Evolutionary conservation across 2,113 vertebrate species (phyloP), one percentile per base, ranked within the genome.

Genomic region (Bucco capensis): DNA sequence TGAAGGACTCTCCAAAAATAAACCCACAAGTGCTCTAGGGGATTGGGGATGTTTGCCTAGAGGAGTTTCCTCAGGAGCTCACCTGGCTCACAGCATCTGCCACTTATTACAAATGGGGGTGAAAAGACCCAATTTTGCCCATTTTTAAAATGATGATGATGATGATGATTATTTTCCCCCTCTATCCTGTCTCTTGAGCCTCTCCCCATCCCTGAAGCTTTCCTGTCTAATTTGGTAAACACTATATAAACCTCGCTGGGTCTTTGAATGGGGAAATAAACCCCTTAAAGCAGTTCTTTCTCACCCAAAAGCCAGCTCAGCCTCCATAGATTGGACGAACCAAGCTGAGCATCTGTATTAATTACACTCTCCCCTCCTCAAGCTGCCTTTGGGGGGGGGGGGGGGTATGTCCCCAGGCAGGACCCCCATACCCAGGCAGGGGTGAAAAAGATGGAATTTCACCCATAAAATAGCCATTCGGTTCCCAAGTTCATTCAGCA

Each of bases 121-220:
- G 11, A 2, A 9, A 5, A 1, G 0, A 4, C 0, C 7, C 0
- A 13, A 3, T 33, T 65, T 16, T 6, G 3, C 22, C 8, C n/a
- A n/a, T n/a, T n/a, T n/a, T n/a, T n/a, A n/a, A n/a, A n/a, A n/a
- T n/a, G n/a, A n/a, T n/a, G n/a, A n/a, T n/a, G n/a, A n/a, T n/a
- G n/a, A n/a, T n/a, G n/a, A 42, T 15, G 11, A 42, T 28, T n/a
- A 31, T 31, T 11, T 8, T 0, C 12, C 18, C 14, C 27, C 17
- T 2, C 27, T 11, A 3, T 8, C 17, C 17, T 5, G 4, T 6
- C 28, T 4, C 35, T 9, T 54, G 15, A 11, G 6, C 22, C 10
- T 73, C 23, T 46, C 11, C 38, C 35, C 40, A 37, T 6, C 27
- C 65, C 44, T 12, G 31, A 11, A 35, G 25, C 7, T 86, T 74